Conservation (phyloP, 2,113 vertebrate genomes). For the Ploceus nigricollis region DNA sequence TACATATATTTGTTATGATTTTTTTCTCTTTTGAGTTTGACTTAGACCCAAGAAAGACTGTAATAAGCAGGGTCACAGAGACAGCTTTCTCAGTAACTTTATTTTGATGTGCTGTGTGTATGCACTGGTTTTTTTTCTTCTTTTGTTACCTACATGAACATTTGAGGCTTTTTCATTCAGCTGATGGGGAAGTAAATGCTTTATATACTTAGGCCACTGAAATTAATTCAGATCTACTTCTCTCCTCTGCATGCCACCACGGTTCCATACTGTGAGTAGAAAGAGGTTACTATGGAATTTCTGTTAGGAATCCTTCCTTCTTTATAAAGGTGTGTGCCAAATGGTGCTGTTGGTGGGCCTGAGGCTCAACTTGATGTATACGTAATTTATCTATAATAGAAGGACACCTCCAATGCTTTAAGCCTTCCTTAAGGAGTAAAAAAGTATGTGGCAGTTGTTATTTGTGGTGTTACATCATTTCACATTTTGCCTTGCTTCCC, state of each 20-base stretch:
- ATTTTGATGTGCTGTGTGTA: not conserved
- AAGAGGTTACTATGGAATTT: not conserved
- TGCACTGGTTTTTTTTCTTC: not conserved
- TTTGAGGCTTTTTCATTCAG: not conserved
- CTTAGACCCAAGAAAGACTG: not conserved
- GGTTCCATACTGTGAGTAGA: not conserved
- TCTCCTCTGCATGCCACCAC: not conserved
- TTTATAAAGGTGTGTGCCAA: not conserved
- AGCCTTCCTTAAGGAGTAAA: not conserved
- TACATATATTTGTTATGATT: not conserved
- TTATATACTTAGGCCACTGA: not conserved
- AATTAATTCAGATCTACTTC: not conserved
- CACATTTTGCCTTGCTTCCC: not conserved
- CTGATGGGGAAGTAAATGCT: not conserved
- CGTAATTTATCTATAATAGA: not conserved
- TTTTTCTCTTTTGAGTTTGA: not conserved
- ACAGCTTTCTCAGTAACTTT: not conserved
- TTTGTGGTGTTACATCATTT: not conserved
- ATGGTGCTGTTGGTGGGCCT: not conserved
- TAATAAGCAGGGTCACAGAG: not conserved
- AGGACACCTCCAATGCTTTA: not conserved
- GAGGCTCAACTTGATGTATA: not conserved
- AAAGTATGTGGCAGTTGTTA: not conserved
- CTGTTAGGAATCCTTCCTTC: not conserved
- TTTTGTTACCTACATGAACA: not conserved